Conservation (phyloP, 2,797 vertebrate genomes). For the Alfaro cultratus region DNA sequence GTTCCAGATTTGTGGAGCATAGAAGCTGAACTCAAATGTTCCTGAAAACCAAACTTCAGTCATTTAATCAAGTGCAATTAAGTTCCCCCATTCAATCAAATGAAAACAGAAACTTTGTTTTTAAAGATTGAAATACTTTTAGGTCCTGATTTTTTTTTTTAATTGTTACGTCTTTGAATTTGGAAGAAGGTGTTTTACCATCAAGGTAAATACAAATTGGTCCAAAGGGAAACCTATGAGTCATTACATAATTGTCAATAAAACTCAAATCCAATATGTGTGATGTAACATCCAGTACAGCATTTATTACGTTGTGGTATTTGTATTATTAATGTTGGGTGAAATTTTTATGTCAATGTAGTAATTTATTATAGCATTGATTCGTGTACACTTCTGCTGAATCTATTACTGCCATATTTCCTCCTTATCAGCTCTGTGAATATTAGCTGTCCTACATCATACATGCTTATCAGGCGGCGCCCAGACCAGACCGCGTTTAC, state of each 20-base stretch:
- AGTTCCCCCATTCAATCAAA: background rate
- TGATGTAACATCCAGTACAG: constrained; percentile 20
- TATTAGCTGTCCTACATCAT: constrained; percentile 48
- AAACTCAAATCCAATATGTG: constrained; percentile 58
- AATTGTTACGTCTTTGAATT: background rate
- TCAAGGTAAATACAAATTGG: constrained; percentile 54
- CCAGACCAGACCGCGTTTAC: constrained; percentile 30
- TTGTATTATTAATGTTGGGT: constrained; percentile 23
- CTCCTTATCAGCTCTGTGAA: constrained; percentile 56
- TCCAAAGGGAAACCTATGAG: constrained; percentile 47
- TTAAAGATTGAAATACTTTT: background rate
- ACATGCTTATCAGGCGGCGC: constrained; percentile 50
- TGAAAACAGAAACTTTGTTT: background rate
- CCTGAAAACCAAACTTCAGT: background rate
- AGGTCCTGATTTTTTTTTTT: background rate
- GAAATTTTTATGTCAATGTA: constrained; percentile 4
- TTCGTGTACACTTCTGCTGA: background rate
- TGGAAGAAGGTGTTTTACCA: background rate
- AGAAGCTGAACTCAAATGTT: background rate
- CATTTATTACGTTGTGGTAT: constrained; percentile 18
- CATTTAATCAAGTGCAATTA: background rate
- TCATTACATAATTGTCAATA: constrained; percentile 59
- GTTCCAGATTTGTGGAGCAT: too few relatives aligned
- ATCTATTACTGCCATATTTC: constrained; percentile 11
- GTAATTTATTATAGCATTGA: background rate